Evolutionary conservation across 1,140 invertebrate genomes (phyloP).

Genomic region (Diabrotica virgifera): DNA sequence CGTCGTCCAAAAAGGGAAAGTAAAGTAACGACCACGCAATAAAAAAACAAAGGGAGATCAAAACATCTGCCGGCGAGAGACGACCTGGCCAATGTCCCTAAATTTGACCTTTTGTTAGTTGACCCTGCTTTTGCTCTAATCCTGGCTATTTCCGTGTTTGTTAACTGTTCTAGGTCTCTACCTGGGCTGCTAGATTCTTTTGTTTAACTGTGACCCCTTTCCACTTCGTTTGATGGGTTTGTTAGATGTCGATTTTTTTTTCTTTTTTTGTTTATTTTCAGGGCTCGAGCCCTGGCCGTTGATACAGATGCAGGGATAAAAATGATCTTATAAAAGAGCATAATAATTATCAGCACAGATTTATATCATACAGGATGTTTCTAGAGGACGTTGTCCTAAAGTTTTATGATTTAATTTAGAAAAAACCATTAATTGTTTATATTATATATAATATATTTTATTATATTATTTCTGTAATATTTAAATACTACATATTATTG

Average conservation of each 20-base stretch:
- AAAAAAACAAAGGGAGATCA: slow-evolving; percentile 26
- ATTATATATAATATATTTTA: too few relatives aligned
- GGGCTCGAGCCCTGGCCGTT: neutral
- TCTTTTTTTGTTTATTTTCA: neutral
- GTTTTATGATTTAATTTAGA: too few relatives aligned
- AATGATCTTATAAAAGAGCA: neutral
- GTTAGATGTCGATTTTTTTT: slow-evolving; percentile 10
- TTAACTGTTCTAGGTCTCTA: slow-evolving; percentile 16
- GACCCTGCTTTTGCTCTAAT: slow-evolving; percentile 10
- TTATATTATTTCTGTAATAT: too few relatives aligned
- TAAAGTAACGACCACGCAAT: slow-evolving; percentile 14
- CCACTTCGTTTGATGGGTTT: slow-evolving; percentile 15
- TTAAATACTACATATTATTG: too few relatives aligned
- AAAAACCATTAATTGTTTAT: too few relatives aligned
- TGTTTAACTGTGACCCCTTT: slow-evolving; percentile 20
- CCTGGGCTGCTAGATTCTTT: slow-evolving; percentile 16
- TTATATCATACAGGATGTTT: too few relatives aligned
- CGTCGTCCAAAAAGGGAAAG: slow-evolving; percentile 1
- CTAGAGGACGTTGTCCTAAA: too few relatives aligned
- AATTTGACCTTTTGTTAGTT: slow-evolving; percentile 34
- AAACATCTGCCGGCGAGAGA: slow-evolving; percentile 27
- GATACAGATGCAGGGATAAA: neutral
- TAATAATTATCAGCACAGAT: neutral
- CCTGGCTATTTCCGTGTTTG: slow-evolving; percentile 21
- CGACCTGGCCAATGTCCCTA: slow-evolving; percentile 34